Conservation (phyloP, 2,113 vertebrate genomes). For the Hippocampus guttulatus region DNA sequence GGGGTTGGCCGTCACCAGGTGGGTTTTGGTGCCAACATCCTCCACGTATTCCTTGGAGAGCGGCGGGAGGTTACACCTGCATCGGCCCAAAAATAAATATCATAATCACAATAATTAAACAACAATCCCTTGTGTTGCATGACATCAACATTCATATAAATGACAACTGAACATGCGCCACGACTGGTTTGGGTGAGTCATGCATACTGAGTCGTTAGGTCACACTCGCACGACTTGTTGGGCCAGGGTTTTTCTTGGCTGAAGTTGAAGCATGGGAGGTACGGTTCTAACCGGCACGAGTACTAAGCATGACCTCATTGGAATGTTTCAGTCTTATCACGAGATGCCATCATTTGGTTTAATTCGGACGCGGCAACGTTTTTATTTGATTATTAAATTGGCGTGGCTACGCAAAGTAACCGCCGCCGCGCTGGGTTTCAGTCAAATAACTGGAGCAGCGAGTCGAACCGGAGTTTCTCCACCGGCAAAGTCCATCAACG, state of each 20-base stretch:
- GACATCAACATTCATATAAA: background rate
- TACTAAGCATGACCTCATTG: background rate
- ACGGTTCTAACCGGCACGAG: background rate
- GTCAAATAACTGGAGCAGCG: background rate
- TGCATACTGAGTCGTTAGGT: background rate
- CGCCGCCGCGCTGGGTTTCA: background rate
- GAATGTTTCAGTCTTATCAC: background rate
- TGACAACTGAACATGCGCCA: background rate
- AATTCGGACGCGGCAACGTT: too few relatives aligned
- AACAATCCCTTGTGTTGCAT: background rate
- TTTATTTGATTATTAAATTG: background rate
- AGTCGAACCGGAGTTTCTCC: background rate
- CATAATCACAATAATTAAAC: background rate
- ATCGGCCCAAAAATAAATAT: background rate
- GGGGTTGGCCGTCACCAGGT: constrained; percentile 94
- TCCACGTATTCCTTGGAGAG: constrained; percentile 82
- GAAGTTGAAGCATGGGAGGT: background rate
- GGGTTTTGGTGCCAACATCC: constrained; percentile 87
- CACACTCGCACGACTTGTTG: background rate
- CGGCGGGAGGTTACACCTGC: constrained; percentile 94
- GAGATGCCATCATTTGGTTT: background rate
- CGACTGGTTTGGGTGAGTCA: background rate
- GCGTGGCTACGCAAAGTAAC: background rate
- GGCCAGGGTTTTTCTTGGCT: background rate
- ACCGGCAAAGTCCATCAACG: background rate